phyloP scores from a whole-genome alignment of 2,888 invertebrate genomes.

The Notodonta dromedarius region DNA sequence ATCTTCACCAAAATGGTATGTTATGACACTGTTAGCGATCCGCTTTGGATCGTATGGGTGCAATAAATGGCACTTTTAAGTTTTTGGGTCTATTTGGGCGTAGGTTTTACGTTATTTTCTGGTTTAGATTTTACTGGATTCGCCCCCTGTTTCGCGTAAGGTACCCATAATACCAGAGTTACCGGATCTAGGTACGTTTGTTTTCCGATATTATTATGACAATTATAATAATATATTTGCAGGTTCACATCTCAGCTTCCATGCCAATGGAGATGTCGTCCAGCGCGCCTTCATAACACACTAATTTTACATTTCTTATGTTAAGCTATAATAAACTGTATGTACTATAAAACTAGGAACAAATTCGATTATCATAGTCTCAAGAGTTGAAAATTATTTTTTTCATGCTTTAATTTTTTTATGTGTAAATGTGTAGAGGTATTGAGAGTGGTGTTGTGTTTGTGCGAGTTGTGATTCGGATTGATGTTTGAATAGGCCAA shows the following conservation, averaged over 20 bases:
- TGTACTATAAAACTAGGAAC: slow-evolving; percentile 76
- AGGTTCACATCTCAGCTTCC: slow-evolving; percentile 63
- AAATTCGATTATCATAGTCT: slow-evolving; percentile 76
- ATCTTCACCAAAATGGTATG: slow-evolving; percentile 1
- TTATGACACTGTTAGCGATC: no score
- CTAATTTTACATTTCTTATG: slow-evolving; percentile 53
- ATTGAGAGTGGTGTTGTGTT: slow-evolving; percentile 34
- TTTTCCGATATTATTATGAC: not conserved
- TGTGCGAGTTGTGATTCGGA: slow-evolving; percentile 37
- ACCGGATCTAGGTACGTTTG: no score
- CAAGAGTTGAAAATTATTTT: slow-evolving; percentile 68
- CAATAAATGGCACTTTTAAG: no score
- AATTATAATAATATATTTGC: slow-evolving; percentile 21
- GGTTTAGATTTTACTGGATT: no score
- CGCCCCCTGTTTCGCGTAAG: no score
- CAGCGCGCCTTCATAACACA: slow-evolving; percentile 76
- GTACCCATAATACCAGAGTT: no score
- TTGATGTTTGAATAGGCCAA: slow-evolving; percentile 21
- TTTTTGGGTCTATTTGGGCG: no score
- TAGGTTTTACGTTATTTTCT: no score
- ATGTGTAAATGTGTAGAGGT: slow-evolving; percentile 44
- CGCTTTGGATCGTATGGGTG: no score
- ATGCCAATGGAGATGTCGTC: slow-evolving; percentile 68
- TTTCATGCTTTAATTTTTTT: slow-evolving; percentile 81
- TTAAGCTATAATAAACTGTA: slow-evolving; percentile 68